Conservation (phyloP, 1,140 invertebrate genomes). For the Drosophila pruinosa region DNA sequence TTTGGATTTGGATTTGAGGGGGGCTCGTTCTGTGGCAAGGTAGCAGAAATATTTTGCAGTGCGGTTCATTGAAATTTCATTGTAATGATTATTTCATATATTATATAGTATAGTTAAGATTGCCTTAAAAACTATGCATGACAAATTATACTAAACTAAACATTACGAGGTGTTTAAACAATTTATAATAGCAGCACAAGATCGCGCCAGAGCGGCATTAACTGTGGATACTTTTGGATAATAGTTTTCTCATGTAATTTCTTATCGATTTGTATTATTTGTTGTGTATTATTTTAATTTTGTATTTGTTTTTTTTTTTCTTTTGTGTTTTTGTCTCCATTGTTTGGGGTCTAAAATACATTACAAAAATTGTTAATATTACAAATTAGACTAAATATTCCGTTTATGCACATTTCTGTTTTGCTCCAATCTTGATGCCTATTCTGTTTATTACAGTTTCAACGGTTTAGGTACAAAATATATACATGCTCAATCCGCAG, state of each 20-base stretch:
- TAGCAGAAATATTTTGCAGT: conserved; percentile 71
- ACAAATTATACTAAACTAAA: conserved; percentile 70
- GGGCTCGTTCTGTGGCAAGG: conserved; percentile 61
- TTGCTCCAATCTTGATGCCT: conserved; percentile 14
- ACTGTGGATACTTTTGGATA: conserved; percentile 14
- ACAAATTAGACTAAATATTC: conserved; percentile 45
- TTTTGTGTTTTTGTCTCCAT: background rate
- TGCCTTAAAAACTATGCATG: conserved; percentile 47
- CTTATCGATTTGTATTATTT: background rate
- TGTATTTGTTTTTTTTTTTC: background rate
- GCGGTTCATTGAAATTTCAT: conserved; percentile 52
- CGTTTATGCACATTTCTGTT: conserved; percentile 7
- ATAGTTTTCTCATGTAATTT: background rate
- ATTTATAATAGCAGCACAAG: conserved; percentile 39
- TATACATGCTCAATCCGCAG: conserved; percentile 43
- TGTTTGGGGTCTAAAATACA: conserved; percentile 23
- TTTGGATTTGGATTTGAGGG: background rate
- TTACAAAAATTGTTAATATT: conserved; percentile 38
- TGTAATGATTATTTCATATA: conserved; percentile 42
- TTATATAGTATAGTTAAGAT: conserved; percentile 63
- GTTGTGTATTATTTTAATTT: background rate
- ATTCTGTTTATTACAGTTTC: conserved; percentile 33
- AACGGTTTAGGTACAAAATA: conserved; percentile 63
- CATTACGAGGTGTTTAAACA: conserved; percentile 63
- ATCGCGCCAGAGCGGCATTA: conserved; percentile 2